Evolutionary conservation across 2,113 vertebrate genomes (phyloP).

Genomic region (Phodopus roborovskii): DNA sequence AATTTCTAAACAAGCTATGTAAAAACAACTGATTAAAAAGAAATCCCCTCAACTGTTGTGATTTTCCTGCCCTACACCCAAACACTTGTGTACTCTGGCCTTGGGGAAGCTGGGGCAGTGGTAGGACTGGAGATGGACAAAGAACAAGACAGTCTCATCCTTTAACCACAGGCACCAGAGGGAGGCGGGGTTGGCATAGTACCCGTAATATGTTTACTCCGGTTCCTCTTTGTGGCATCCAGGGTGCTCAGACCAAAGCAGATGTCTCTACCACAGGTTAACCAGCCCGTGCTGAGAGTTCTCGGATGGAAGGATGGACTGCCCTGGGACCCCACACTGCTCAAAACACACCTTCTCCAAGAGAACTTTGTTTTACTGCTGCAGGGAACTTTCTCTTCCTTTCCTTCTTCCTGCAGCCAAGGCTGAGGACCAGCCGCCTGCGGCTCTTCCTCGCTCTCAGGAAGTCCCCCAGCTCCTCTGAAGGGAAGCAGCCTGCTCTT

Average conservation of each 20-base stretch:
- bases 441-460: constrained; percentile 73
- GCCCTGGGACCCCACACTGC: neutral
- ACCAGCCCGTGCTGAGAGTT: neutral
- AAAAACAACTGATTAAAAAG: neutral
- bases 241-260: neutral
- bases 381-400: neutral
- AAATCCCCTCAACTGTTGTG: neutral
- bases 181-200: neutral
- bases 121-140: too few relatives aligned
- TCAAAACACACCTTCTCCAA: neutral
- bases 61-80: neutral
- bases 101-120: neutral
- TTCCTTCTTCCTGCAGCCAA: neutral
- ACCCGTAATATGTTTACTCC: neutral
- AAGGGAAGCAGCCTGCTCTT: constrained; percentile 71
- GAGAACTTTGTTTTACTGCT: neutral
- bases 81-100: neutral
- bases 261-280: neutral
- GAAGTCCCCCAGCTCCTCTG: constrained; percentile 37
- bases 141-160: neutral
- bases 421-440: neutral
- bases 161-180: neutral
- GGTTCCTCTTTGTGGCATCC: neutral
- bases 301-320: neutral
- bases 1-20: neutral